These are phyloP conservation scores for Garrulus glandarius DNA, from an alignment of 2,797 vertebrate species.

Conservation along the genomic window DNA sequence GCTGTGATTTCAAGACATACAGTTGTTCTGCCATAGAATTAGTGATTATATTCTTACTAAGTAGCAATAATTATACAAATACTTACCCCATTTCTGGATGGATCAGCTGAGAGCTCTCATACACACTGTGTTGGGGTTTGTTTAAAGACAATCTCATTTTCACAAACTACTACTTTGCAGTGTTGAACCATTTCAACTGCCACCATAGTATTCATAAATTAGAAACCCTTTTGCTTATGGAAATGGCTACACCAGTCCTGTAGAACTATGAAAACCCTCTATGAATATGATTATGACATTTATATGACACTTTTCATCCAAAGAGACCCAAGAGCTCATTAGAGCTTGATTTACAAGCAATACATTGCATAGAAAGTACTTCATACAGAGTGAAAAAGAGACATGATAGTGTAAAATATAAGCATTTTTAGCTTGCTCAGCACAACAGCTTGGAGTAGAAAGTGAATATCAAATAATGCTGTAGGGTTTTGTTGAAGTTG, in stretches of 20 bases:
- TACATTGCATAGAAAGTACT: background rate
- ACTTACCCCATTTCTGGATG: background rate
- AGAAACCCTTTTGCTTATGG: background rate
- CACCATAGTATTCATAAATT: background rate
- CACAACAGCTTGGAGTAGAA: background rate
- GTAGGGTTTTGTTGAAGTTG: background rate
- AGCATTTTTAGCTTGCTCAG: background rate
- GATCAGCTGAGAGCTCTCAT: background rate
- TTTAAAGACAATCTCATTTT: background rate
- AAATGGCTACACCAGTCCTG: background rate
- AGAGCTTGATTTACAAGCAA: conserved; percentile 9
- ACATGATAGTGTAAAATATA: background rate
- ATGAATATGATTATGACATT: conserved; percentile 4
- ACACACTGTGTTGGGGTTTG: background rate
- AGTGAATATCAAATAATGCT: background rate
- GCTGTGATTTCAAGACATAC: background rate
- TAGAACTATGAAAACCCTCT: background rate
- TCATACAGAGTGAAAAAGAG: background rate
- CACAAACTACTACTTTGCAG: background rate
- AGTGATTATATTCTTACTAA: background rate
- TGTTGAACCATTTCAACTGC: background rate
- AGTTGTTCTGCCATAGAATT: background rate
- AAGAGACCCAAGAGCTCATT: background rate
- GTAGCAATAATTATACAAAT: background rate
- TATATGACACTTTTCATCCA: background rate